Base-by-base conservation (phyloP, 2,888 invertebrate genomes). In the Zygaena filipendulae region DNA sequence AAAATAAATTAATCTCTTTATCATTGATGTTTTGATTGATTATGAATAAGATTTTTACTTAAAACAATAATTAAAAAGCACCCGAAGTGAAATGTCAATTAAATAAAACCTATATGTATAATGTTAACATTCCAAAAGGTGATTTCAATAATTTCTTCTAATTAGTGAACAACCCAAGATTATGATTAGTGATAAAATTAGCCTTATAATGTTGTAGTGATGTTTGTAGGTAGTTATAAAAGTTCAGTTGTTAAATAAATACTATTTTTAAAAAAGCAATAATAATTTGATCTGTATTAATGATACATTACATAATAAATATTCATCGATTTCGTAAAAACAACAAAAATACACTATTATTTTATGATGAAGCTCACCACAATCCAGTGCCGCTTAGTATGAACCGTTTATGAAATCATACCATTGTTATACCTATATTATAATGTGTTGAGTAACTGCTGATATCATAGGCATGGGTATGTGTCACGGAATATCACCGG, bases 1-100 rank as follows among this genome's bases (percentile, higher is more conserved):
- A n/a, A 59, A 55, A 61, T 74, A 79, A 75, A 70, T 74, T 74
- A 79, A 77, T 75, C 77, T 77, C 75, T 60, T 63, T 46, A 50
- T 75, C 75, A 60, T 63, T 46, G 50, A 55, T 55, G 59, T 48
- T 49, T 61, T 60, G 45, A 59, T 7, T 16, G 4, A 16, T 6
- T 16, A 16, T 32, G 27, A 20, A 21, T 8, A 14, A n/a, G n/a
- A n/a, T n/a, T n/a, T n/a, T n/a, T n/a, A n/a, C n/a, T 28, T 6
- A 14, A 28, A 23, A 12, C 13, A 14, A 16, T 27, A 16, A 16
- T 6, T 56, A 59, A 61, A 67, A 54, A 61, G 67, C 71, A 63
- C 55, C 59, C 64, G 66, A 63, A 69, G 69, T 54, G 47, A 63
- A 66, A 62, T 62, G 66, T 70, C 68, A 70, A 68, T 62, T 49